Base-by-base conservation (phyloP, 92 coral and sea anemone genomes). In the Parazoanthus swiftii region DNA sequence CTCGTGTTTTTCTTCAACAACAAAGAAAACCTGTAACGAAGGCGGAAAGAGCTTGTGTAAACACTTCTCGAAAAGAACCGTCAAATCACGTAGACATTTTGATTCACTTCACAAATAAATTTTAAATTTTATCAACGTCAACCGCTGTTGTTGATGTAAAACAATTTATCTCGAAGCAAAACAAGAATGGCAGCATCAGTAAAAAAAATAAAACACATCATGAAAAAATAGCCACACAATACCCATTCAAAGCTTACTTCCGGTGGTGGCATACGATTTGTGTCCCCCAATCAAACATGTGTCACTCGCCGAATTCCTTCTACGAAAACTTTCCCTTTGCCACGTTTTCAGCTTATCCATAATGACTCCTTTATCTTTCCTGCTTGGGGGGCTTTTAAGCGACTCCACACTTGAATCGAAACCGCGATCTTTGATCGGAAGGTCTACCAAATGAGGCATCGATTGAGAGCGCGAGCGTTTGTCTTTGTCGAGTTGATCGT, bases 331-430 rank as follows among this genome's bases (percentile, higher is more conserved):
- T 73, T 91, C 90, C 8, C 72, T 76, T 72, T 81, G 92, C 94
- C 94, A 89, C 50, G 88, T 88, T 80, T 90, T 74, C 59, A 92
- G 74, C 86, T 97, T 94, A 54, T 90, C 95, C 39, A 92, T 77
- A 59, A 93, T 90, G 23, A 91, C 91, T 8, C 83, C 81, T 75
- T 93, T 92, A 78, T 88, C 93, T 54, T 89, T 88, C 26, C 85
- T 89, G 76, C 92, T 94, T 36, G 74, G 81, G 26, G 91, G 79
- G 38, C 65, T 81, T 29, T 85, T 90, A 70, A 92, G 85, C 18
- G 95, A 86, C 81, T 95, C 94, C 81, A 90, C 93, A 73, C 94
- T 93, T 6, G 96, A 95, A 89, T 93, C 92, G 10, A 94, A 93
- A n/a, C 90, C 86, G 90, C 90, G 91, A 26, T 92, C 94, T 83